A percentile compares a stretch with the other conserved stretches of the same genome.
These are phyloP conservation scores for Eulemur coronatus DNA, from an alignment of 2,797 vertebrate genomes.

Conservation along the genomic window DNA sequence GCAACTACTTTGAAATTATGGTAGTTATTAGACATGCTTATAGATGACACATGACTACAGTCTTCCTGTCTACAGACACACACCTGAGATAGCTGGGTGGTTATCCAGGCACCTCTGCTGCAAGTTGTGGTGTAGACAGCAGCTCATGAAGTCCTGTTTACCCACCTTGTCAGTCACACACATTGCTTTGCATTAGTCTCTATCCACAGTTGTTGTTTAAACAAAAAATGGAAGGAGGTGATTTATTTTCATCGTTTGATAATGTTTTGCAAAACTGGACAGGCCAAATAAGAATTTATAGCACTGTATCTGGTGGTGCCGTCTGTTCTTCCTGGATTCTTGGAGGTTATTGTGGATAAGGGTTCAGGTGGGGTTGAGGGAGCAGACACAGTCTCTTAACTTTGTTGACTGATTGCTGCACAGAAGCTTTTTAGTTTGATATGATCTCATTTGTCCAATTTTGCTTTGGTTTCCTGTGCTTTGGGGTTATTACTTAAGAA, in stretches of 20 bases:
- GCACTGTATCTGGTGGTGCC: neutral
- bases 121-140: neutral
- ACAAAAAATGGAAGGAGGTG: neutral
- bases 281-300: neutral
- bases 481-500: too few species aligned
- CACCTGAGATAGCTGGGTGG: rapidly evolving
- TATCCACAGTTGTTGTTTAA: neutral
- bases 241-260: neutral
- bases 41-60: neutral
- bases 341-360: rapidly evolving
- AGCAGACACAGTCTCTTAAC: neutral
- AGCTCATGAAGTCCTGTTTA: neutral
- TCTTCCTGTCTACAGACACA: neutral
- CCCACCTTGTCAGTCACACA: neutral
- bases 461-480: too few species aligned
- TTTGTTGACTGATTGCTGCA: too few species aligned
- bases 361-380: too few species aligned
- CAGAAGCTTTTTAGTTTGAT: too few species aligned
- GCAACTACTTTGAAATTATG: neutral
- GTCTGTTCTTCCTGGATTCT: neutral
- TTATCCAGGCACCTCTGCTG: neutral
- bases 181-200: neutral
- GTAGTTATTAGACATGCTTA: neutral
- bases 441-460: too few species aligned
- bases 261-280: neutral